Evolutionary conservation across 1,140 invertebrate species (phyloP).

Genomic region (Drosophila sproati): DNA sequence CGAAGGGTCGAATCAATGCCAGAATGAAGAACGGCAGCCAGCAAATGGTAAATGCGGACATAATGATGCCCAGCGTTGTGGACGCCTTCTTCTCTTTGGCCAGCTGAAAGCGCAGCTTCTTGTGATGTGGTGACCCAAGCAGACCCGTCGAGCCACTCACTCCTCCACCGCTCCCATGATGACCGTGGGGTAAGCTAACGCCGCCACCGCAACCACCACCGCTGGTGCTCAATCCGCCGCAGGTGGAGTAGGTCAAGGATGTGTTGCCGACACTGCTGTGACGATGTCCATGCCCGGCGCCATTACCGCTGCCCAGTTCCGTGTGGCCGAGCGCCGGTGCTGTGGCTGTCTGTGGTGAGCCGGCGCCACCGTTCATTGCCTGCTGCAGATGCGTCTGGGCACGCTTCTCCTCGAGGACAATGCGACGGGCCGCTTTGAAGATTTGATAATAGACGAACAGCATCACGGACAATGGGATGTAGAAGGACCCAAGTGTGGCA

Average conservation of each 20-base stretch:
- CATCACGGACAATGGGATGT: slow-evolving; percentile 95
- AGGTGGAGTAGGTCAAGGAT: slow-evolving; percentile 73
- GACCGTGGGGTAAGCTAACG: slow-evolving; percentile 35
- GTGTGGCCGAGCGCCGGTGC: slow-evolving; percentile 69
- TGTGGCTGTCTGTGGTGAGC: slow-evolving; percentile 70
- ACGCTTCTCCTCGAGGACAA: slow-evolving; percentile 93
- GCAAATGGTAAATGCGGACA: slow-evolving; percentile 98
- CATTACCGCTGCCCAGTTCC: slow-evolving; percentile 67
- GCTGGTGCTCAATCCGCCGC: slow-evolving; percentile 65
- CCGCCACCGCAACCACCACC: slow-evolving; percentile 43
- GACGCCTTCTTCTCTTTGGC: slow-evolving; percentile 97
- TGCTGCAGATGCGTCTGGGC: slow-evolving; percentile 92
- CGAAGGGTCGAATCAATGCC: slow-evolving; percentile 93
- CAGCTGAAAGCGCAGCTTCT: slow-evolving; percentile 91
- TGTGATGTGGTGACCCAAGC: slow-evolving; percentile 87
- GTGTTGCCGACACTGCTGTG: slow-evolving; percentile 77
- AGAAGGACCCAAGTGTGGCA: slow-evolving; percentile 95
- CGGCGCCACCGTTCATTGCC: slow-evolving; percentile 90
- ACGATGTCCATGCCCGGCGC: slow-evolving; percentile 58
- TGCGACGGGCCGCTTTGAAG: slow-evolving; percentile 92
- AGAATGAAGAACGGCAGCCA: slow-evolving; percentile 99
- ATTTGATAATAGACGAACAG: slow-evolving; percentile 96
- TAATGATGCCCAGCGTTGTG: slow-evolving; percentile 98
- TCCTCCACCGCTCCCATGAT: slow-evolving; percentile 71
- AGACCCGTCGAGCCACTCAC: slow-evolving; percentile 75